A percentile compares a stretch with the other conserved stretches of the same genome.
Evolutionary conservation across 2,797 vertebrate genomes (phyloP).

Genomic region (Sparus aurata): DNA sequence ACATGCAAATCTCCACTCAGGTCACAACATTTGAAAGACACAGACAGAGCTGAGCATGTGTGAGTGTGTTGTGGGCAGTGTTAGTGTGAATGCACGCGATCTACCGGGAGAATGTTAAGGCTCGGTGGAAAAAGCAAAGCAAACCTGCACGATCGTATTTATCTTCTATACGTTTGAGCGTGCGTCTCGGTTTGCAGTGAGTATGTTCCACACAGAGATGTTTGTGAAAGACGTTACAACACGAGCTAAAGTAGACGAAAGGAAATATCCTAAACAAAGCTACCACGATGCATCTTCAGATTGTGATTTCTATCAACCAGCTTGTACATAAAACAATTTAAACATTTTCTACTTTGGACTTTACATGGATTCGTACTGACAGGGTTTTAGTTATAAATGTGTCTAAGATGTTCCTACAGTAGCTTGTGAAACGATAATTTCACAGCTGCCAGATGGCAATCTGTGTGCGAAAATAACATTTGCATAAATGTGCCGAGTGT

Average conservation of each 20-base stretch:
- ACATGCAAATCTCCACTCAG: conserved; percentile 81
- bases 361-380: background rate
- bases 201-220: background rate
- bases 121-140: background rate
- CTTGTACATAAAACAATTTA: background rate
- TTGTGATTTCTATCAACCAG: conserved; percentile 3
- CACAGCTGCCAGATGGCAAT: conserved; percentile 7
- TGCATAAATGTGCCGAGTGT: conserved; percentile 24
- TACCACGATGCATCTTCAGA: background rate
- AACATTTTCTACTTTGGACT: background rate
- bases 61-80: conserved; percentile 14
- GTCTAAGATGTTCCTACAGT: background rate
- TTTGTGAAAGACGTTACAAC: conserved; percentile 31
- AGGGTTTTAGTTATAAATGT: too few species aligned
- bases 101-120: conserved; percentile 1
- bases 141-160: background rate
- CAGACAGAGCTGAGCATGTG: conserved; percentile 21
- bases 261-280: conserved; percentile 28
- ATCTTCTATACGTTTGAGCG: background rate
- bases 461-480: conserved; percentile 9
- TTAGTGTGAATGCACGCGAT: background rate
- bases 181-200: background rate
- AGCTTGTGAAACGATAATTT: background rate
- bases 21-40: conserved; percentile 41
- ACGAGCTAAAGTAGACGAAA: conserved; percentile 20